Base-by-base conservation (phyloP, 2,797 vertebrate species). In the Eremophila alpestris region DNA sequence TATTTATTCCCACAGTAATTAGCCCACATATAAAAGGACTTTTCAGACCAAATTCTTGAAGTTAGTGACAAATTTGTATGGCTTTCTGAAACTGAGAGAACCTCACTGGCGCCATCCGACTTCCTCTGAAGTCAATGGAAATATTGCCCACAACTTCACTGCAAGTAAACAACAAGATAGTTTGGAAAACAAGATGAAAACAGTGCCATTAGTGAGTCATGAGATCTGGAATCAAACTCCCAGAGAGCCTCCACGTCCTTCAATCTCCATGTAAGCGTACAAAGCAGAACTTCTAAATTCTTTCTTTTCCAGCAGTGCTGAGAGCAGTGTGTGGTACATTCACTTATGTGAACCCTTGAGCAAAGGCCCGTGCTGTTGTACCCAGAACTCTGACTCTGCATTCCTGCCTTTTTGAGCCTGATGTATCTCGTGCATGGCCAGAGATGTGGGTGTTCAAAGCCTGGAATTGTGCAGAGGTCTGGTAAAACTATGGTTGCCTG, bases 121-220 rank as follows among this genome's bases (percentile, higher is more conserved):
- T 90, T 88, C 69, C 83, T 95, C 93, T 96, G 89, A 96, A 93
- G 77, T 90, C 62, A 86, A 56, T 83, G 91, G 91, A 95, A 95
- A 90, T 82, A 78, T 90, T 88, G 76, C 46, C 83, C 41, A 6
- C 22, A 80, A 75, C 38, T 78, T 83, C 51, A 52, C 34, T 75
- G 48, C 69, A 91, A 91, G 63, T 91, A 96, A 96, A 96, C 96
- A 93, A 78, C 4, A 1, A 94, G 64, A 81, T n/a, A 81, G 80
- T 73, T 75, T 94, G 87, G 77, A 86, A 95, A 95, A 88, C 67
- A 93, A 90, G 73, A 83, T 15, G 12, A 76, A 88, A 87, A 67
- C 2, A 1, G 54, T 14, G 2, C 49, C 54, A 51, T 80, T 85
- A 75, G 26, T 92, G 89, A 95, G 79, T 96, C 87, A 92, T 58